Evolutionary conservation across 2,888 invertebrate genomes (phyloP), one percentile per base, ranked within the genome.

Genomic region (Marasmarcha lunaedactyla): DNA sequence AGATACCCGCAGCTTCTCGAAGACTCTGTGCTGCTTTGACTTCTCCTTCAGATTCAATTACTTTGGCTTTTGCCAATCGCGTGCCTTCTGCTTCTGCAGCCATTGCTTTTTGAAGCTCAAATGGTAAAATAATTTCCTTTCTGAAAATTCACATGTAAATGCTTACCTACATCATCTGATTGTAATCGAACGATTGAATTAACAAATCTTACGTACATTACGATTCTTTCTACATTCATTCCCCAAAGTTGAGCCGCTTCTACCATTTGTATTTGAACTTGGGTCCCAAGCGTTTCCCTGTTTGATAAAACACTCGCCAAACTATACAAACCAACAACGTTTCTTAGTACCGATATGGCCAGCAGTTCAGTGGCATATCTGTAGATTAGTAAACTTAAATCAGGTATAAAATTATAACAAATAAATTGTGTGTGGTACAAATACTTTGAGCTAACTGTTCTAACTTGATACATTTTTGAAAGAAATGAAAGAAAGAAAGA

Each of bases 241-340:
- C 86, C 87, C 87, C 87, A 87, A 27, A 69, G 71, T 36, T 58
- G 54, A 1, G 85, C 84, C 1, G 79, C 83, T 47, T 71, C 79
- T 44, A 85, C 84, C 42, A 87, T 68, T 43, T 71, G 73, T 35
- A 50, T 53, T 54, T 83, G 84, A 71, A 89, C 86, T 5, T 70
- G 64, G 38, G 65, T 66, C 39, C 87, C 86, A 49, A 90, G 86
- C 11, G 71, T 64, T 52, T 88, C 88, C 39, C 90, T 68, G 50
- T 87, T 88, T 25, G 86, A 79, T 12, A 90, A 69, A 43, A 90
- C 77, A 51, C 89, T 88, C 6, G 86, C 68, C 42, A 90, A 64
- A 46, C 86, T 86, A 50, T 86, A 84, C 25, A 87, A 88, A 33
- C 89, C 89, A 41, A 90, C 71, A 54, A 88, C 86, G 58, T 88